Evolutionary conservation across 2,113 vertebrate species (phyloP).

Genomic region (Gambusia holbrooki): DNA sequence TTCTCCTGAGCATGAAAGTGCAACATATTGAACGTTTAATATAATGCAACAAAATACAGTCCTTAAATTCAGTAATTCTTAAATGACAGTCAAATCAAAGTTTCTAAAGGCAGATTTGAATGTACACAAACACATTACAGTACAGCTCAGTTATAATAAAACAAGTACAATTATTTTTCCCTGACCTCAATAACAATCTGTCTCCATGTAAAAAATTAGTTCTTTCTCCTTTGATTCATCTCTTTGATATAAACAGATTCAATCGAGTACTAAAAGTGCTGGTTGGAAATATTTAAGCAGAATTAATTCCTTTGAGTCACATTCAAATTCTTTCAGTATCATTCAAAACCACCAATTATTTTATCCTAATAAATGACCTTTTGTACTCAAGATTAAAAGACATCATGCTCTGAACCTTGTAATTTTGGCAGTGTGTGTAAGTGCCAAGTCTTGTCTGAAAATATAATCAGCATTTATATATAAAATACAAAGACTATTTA

Average conservation of each 20-base stretch:
- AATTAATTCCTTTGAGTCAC: not conserved
- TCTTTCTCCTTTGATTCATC: not conserved
- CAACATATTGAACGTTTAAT: not conserved
- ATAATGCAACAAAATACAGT: not conserved
- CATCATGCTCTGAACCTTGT: too few species aligned
- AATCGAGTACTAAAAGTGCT: not conserved
- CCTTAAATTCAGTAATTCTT: not conserved
- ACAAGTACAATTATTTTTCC: not conserved
- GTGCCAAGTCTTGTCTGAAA: too few species aligned
- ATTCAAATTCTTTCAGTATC: not conserved
- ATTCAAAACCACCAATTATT: not conserved
- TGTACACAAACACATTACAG: not conserved
- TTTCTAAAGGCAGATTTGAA: not conserved
- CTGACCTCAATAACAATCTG: too few species aligned
- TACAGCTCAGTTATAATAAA: not conserved
- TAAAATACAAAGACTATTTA: not conserved
- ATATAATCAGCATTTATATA: not conserved
- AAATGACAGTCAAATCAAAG: not conserved
- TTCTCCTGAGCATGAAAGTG: too few species aligned
- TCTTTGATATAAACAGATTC: not conserved
- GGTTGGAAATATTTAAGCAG: not conserved
- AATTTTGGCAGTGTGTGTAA: too few species aligned
- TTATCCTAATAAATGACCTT: not conserved
- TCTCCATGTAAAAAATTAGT: not conserved
- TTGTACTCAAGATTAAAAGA: not conserved